Evolutionary conservation across 2,888 invertebrate genomes (phyloP).

Genomic region (Globia sparganii): DNA sequence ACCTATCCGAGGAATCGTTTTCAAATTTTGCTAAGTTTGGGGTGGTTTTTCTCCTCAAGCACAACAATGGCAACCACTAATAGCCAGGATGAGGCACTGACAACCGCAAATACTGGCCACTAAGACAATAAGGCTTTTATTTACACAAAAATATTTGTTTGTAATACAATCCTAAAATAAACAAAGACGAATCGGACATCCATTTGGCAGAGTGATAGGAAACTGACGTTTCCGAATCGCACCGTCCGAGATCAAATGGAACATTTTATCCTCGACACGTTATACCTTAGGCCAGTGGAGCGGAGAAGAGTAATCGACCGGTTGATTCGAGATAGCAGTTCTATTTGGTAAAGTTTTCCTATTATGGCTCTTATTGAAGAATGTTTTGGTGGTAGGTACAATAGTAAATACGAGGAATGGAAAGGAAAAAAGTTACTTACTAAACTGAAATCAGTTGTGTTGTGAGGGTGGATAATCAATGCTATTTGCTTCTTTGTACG

Average conservation of each 20-base stretch:
- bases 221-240: constrained; percentile 58
- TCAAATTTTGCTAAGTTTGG: neutral
- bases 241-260: constrained; percentile 41
- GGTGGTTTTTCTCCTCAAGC: neutral
- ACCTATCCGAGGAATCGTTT: neutral
- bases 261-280: constrained; percentile 44
- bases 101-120: neutral
- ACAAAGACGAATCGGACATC: constrained; percentile 56
- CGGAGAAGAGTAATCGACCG: constrained; percentile 55
- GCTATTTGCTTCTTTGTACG: neutral
- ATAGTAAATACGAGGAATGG: neutral
- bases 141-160: constrained; percentile 1
- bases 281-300: constrained; percentile 60
- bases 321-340: constrained; percentile 38
- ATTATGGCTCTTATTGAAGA: constrained; percentile 15
- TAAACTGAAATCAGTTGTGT: neutral
- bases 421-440: neutral
- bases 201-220: constrained; percentile 59
- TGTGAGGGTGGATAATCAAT: neutral
- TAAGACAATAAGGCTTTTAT: constrained; percentile 6
- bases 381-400: constrained; percentile 1
- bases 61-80: neutral
- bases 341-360: constrained; percentile 39
- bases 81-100: neutral
- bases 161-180: constrained; percentile 15